phyloP scores from a whole-genome alignment of 1,140 invertebrate species.

The Zaprionus taronus region DNA sequence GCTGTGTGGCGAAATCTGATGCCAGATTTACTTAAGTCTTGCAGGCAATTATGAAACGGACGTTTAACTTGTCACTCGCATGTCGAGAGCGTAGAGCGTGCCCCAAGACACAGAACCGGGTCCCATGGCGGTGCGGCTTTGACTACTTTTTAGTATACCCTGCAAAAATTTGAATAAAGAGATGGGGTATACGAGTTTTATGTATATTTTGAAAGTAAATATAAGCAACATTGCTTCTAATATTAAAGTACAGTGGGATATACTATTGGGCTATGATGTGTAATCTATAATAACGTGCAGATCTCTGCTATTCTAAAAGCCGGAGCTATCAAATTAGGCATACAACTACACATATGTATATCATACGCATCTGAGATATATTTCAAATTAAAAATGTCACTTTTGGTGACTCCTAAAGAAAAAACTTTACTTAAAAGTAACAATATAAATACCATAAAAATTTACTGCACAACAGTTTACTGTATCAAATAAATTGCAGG shows the following conservation, averaged over 20 bases:
- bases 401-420: neutral
- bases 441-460: neutral
- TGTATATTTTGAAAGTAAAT: neutral
- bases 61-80: conserved; percentile 73
- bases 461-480: neutral
- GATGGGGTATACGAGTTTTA: neutral
- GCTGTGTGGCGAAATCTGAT: conserved; percentile 65
- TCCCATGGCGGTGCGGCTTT: neutral
- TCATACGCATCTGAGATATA: neutral
- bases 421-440: too few relatives aligned
- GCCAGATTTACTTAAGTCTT: conserved; percentile 65
- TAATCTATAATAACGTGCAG: neutral
- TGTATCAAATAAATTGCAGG: neutral
- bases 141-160: neutral
- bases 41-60: conserved; percentile 72
- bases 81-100: conserved; percentile 18
- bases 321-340: neutral
- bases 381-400: neutral
- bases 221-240: neutral
- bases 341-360: neutral
- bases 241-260: neutral
- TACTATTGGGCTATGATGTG: neutral
- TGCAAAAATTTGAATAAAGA: neutral
- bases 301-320: neutral
- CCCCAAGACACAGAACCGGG: conserved; percentile 18